Evolutionary conservation across 2,113 vertebrate genomes (phyloP), one percentile per base, ranked within the genome.

Genomic region (Penelope pileata): DNA sequence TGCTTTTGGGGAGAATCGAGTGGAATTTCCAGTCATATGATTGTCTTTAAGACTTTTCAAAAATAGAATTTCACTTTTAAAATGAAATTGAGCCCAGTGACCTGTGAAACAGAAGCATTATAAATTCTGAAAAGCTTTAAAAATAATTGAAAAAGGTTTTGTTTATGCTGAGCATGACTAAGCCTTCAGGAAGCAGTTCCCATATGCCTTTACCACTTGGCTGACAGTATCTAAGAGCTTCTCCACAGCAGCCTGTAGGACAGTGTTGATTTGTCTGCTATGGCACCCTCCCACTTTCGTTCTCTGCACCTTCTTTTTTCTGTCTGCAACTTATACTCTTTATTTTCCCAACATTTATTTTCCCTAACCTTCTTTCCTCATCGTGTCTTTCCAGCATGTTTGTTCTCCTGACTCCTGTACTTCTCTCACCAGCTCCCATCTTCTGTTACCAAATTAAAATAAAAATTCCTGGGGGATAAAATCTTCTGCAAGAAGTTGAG

Each of bases 91-190:
- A 91, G 63, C 78, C 89, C 62, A 80, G 73, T 90, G 54, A 12
- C 66, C 96, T 91, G 90, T 78, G 78, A 95, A 97, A 91, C 78
- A 94, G 60, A 69, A 91, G 81, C 70, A 22, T 91, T 77, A 42
- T 27, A 58, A 60, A 87, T 60, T 79, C 87, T 93, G 91, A 19
- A 86, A 78, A 51, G 38, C 95, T 96, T 58, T 87, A 36, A 78
- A 91, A 96, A 93, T 29, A 91, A 47, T 51, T 69, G 60, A 73
- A 42, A 69, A 92, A 48, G 36, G 15, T 45, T 83, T 86, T 75
- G 64, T 94, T 74, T 36, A 56, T 86, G 62, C 63, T 72, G 47
- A 76, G 60, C 62, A 72, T 78, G 53, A 6, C 83, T 84, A 73
- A 96, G 42, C 60, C 36, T 30, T 50, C 81, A 88, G 40, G 36